Conservation (phyloP, 2,113 vertebrate species). For the Mobula hypostoma region DNA sequence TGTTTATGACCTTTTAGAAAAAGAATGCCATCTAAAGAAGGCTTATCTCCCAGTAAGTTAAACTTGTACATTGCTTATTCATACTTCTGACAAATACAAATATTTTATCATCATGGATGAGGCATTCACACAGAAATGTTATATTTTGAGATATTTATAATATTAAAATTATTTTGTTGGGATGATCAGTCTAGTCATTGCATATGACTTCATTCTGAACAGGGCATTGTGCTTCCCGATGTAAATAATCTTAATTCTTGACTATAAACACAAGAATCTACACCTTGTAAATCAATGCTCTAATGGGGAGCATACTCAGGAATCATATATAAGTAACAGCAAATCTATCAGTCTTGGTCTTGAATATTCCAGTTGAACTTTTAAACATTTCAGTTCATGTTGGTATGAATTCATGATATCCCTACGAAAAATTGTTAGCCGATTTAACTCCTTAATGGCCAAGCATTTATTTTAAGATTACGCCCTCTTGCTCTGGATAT, state of each 20-base stretch:
- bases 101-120: not conserved
- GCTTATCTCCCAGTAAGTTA: slow-evolving; percentile 84
- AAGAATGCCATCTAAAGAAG: slow-evolving; percentile 88
- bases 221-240: not conserved
- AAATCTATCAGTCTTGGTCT: not conserved
- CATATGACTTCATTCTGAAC: not conserved
- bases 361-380: not conserved
- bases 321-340: too few relatives aligned
- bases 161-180: not conserved
- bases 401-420: not conserved
- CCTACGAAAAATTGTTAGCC: not conserved
- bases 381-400: not conserved
- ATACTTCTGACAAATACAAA: not conserved
- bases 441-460: not conserved
- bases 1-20: slow-evolving; percentile 84
- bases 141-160: not conserved
- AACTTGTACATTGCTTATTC: not conserved
- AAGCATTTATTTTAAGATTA: not conserved
- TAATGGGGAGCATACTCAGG: not conserved
- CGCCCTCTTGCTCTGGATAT: not conserved
- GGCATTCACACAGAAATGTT: not conserved
- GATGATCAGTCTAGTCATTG: not conserved
- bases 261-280: not conserved
- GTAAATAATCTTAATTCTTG: not conserved
- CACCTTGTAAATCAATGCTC: not conserved